Base-by-base conservation (phyloP, 2,888 invertebrate genomes). In the Melanostoma mellinum region DNA sequence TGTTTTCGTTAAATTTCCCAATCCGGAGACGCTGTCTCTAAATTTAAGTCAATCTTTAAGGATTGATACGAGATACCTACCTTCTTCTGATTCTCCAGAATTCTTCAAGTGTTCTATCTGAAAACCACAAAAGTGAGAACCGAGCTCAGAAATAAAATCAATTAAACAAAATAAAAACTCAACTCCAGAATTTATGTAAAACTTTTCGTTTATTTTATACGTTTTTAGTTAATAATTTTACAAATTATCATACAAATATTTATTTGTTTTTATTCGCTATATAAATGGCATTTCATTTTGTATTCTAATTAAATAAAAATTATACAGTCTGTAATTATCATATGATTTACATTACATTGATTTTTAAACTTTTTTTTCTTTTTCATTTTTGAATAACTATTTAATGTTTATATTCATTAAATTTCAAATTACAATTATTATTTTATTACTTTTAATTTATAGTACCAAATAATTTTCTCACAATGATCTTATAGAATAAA, bases 281-380 rank as follows among this genome's bases (percentile, higher is more conserved):
- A 84, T 84, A 84, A 84, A 84, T 84, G 84, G 84, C 84, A 84
- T 79, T 84, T 79, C 55, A 79, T 71, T 79, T 75, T 61, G 73
- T 79, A 79, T 55, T 79, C 74, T 79, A 78, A 74, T 74, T 84
- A 71, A 84, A 84, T 74, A 69, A 79, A 84, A 84, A 84, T 84
- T 79, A 79, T 79, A 84, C 84, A 84, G 84, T 84, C 84, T 75
- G 84, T 61, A 84, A 67, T 63, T 63, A 63, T 82, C 65, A 79
- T 76, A 82, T 78, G 65, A 60, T 52, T 69, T 69, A 48, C 84
- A 79, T 74, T 55, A 42, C 3, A 35, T 53, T 10, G 32, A 42
- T 20, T 8, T 33, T 10, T 67, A 30, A 40, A 33, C 33, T 10
- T 67, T 52, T 32, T 35, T 61, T 33, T 8, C 9, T 68, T 69